These are phyloP conservation scores for Hippopotamus amphibius DNA, from an alignment of 2,113 vertebrate genomes.

Conservation along the genomic window DNA sequence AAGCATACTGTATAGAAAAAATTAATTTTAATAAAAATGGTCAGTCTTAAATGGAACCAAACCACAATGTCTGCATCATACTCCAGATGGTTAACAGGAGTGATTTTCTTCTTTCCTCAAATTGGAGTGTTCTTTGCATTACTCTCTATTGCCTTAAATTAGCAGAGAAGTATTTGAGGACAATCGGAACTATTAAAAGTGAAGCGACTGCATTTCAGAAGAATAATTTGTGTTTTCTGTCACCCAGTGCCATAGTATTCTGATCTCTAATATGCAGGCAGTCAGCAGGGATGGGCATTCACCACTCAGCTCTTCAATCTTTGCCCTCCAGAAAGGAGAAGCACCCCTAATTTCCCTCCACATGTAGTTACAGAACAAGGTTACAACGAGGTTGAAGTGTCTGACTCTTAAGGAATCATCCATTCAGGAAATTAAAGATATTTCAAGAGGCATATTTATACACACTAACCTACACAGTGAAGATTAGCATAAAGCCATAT, in stretches of 20 bases:
- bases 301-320: neutral
- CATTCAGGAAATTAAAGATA: constrained; percentile 37
- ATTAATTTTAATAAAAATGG: constrained; percentile 44
- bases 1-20: constrained; percentile 17
- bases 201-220: constrained; percentile 37
- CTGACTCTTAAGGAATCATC: neutral
- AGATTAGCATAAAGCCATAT: neutral
- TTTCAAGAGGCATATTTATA: constrained; percentile 33
- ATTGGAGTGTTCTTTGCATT: neutral
- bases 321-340: neutral
- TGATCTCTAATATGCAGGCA: neutral
- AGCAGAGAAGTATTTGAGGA: neutral
- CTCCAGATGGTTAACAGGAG: neutral
- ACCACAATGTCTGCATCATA: constrained; percentile 33
- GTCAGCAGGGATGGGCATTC: neutral
- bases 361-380: neutral
- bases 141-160: neutral
- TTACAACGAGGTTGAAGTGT: neutral
- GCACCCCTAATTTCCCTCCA: neutral
- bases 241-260: neutral
- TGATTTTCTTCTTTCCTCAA: constrained; percentile 52
- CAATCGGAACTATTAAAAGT: constrained; percentile 69
- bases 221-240: constrained; percentile 50
- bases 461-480: neutral
- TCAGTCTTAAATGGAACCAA: neutral